These are phyloP conservation scores for Antitype chi DNA, from an alignment of 2,888 invertebrate genomes.

Conservation along the genomic window DNA sequence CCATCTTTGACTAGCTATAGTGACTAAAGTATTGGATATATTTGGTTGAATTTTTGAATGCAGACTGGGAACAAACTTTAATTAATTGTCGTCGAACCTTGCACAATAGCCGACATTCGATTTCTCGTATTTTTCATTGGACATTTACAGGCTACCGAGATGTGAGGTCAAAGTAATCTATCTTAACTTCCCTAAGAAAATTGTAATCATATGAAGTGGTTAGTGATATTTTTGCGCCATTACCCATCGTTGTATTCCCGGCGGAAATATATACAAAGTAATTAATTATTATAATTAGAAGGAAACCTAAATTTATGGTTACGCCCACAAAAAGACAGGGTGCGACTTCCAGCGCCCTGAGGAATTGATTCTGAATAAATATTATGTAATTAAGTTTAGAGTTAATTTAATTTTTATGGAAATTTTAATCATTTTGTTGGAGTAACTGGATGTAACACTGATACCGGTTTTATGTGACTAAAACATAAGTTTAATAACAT, in stretches of 20 bases:
- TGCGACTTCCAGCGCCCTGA: constrained; percentile 32
- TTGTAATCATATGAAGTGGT: constrained; percentile 63
- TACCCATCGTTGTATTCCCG: constrained; percentile 64
- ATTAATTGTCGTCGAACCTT: too few relatives aligned
- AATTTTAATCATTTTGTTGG: not conserved
- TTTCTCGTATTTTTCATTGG: not conserved
- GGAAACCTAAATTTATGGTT: constrained; percentile 62
- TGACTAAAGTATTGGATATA: too few relatives aligned
- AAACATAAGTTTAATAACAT: not conserved
- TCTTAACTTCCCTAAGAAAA: constrained; percentile 26
- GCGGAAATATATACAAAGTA: constrained; percentile 72
- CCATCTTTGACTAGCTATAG: too few relatives aligned
- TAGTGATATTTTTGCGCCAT: constrained; percentile 45
- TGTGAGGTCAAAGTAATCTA: constrained; percentile 8
- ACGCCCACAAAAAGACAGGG: constrained; percentile 62
- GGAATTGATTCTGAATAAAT: constrained; percentile 45
- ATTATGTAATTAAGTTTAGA: constrained; percentile 15
- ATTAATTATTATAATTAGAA: constrained; percentile 73
- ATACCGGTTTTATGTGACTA: not conserved
- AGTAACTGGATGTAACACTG: not conserved
- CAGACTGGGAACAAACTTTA: too few relatives aligned
- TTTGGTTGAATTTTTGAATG: too few relatives aligned
- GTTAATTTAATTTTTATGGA: constrained; percentile 13
- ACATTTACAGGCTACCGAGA: not conserved
- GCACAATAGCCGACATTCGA: not conserved